These are phyloP conservation scores for Agraylea sexmaculata DNA, from an alignment of 1,140 invertebrate genomes.

Conservation along the genomic window DNA sequence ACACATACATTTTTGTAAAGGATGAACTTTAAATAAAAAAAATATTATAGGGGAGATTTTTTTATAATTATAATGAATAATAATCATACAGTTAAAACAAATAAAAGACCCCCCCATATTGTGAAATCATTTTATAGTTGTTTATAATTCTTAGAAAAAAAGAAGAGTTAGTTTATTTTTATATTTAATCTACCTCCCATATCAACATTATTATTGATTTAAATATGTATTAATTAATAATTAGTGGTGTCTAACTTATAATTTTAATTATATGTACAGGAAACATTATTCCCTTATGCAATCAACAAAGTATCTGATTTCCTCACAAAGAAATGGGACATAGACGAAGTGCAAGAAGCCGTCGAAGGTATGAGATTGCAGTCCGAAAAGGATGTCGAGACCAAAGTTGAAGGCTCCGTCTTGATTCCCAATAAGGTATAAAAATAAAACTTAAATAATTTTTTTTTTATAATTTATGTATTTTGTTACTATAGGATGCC, in stretches of 20 bases:
- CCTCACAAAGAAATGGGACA: slow-evolving; percentile 58
- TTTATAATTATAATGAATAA: too few relatives aligned
- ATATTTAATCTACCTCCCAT: too few relatives aligned
- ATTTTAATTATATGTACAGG: slow-evolving; percentile 40
- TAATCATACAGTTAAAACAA: too few relatives aligned
- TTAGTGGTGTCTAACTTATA: neutral
- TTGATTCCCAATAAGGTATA: slow-evolving; percentile 39
- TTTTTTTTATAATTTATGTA: slow-evolving; percentile 1
- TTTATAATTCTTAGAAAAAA: too few relatives aligned
- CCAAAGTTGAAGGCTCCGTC: slow-evolving; percentile 42
- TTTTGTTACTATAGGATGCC: slow-evolving; percentile 25
- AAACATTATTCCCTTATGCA: slow-evolving; percentile 72
- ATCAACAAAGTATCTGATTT: slow-evolving; percentile 58
- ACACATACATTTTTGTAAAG: too few relatives aligned
- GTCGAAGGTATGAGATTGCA: slow-evolving; percentile 51
- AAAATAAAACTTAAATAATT: slow-evolving; percentile 5
- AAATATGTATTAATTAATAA: slow-evolving; percentile 1
- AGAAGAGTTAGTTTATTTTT: too few relatives aligned
- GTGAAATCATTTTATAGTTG: too few relatives aligned
- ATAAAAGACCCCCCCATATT: too few relatives aligned
- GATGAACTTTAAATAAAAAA: too few relatives aligned
- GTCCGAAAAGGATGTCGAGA: slow-evolving; percentile 43
- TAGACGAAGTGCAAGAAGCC: slow-evolving; percentile 53
- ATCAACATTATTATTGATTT: too few relatives aligned
- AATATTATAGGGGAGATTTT: too few relatives aligned